Conservation (phyloP, 2,797 vertebrate species). For the Acrossocheilus fasciatus region DNA sequence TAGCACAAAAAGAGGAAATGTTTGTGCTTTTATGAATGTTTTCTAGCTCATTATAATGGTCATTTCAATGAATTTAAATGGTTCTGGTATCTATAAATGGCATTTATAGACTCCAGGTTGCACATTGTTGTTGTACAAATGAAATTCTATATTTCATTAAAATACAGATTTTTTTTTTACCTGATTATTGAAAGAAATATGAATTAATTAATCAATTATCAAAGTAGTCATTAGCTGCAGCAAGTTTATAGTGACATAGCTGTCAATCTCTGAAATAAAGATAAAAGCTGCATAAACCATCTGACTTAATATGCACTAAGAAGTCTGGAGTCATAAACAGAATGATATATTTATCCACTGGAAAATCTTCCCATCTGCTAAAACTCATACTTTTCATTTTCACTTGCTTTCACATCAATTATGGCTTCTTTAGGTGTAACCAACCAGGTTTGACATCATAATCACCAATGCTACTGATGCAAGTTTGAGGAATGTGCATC, state of each 20-base stretch:
- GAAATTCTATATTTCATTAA: neutral
- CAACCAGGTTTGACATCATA: neutral
- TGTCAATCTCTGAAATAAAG: neutral
- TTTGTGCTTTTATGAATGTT: neutral
- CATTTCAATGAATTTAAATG: neutral
- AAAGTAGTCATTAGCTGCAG: neutral
- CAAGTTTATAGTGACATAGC: neutral
- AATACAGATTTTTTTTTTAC: neutral
- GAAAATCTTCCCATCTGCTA: conserved; percentile 8
- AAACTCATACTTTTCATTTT: neutral
- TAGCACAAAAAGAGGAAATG: neutral
- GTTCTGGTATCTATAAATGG: neutral
- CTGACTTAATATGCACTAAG: neutral
- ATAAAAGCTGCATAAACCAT: neutral
- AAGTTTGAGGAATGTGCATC: neutral
- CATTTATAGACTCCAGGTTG: too few species aligned
- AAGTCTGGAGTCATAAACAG: conserved; percentile 1
- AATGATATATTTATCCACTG: neutral
- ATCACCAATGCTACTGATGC: neutral
- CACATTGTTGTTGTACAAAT: neutral
- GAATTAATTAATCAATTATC: neutral
- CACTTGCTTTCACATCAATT: neutral
- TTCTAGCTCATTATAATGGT: neutral
- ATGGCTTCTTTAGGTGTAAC: neutral
- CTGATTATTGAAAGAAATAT: neutral